Conservation (phyloP, 2,113 vertebrate genomes). For the Speoplatyrhinus poulsoni region DNA sequence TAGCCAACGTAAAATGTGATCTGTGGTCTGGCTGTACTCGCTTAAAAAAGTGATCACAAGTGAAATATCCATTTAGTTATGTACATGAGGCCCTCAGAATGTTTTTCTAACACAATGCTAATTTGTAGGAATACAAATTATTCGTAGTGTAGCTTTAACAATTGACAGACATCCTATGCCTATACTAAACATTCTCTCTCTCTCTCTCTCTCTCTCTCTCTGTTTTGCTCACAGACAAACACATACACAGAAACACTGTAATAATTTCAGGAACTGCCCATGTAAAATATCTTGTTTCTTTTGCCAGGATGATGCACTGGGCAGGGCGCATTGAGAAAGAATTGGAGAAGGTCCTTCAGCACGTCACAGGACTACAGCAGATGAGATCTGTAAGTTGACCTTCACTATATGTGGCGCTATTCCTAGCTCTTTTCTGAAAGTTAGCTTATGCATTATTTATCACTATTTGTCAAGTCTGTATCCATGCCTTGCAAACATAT, state of each 20-base stretch:
- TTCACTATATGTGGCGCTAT: slow-evolving; percentile 39
- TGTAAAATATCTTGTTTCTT: slow-evolving; percentile 16
- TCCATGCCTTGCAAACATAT: not conserved
- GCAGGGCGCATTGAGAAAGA: slow-evolving; percentile 83
- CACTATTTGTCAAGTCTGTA: not conserved
- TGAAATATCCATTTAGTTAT: no score
- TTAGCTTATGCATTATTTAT: slow-evolving; percentile 44
- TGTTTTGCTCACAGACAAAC: slow-evolving; percentile 2
- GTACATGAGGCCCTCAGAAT: no score
- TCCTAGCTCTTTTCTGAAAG: slow-evolving; percentile 21
- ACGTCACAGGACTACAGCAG: slow-evolving; percentile 80
- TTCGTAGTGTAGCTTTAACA: not conserved
- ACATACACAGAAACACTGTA: slow-evolving; percentile 7
- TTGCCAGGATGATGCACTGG: slow-evolving; percentile 82
- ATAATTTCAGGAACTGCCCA: no score
- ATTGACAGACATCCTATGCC: not conserved
- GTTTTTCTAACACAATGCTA: no score
- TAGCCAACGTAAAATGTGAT: no score
- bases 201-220: not conserved
- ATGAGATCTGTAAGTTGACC: slow-evolving; percentile 78
- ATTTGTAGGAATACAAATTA: no score
- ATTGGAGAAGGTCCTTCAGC: slow-evolving; percentile 80
- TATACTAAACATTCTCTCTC: not conserved
- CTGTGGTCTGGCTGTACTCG: no score
- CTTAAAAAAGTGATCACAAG: no score